phyloP scores from a whole-genome alignment of 1,140 invertebrate species.

The Drosophila azteca region DNA sequence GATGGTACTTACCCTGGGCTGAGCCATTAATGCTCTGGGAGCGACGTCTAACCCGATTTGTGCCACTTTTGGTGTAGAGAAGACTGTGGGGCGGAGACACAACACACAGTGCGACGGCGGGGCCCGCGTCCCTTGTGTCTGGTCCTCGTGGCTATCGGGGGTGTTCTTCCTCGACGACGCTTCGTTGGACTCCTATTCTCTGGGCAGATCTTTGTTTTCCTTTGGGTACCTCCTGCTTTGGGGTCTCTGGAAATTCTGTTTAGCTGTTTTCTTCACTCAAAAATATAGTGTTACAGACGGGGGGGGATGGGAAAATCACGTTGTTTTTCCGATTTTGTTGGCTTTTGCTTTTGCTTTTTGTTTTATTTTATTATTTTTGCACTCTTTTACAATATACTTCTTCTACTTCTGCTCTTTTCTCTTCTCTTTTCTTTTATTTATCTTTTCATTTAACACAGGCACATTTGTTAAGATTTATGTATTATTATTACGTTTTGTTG shows the following conservation, averaged over 20 bases:
- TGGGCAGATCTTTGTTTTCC: conserved; percentile 21
- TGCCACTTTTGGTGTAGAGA: conserved; percentile 83
- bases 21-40: conserved; percentile 84
- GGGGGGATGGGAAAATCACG: not conserved
- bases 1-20: conserved; percentile 82
- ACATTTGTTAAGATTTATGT: conserved; percentile 79
- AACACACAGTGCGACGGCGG: conserved; percentile 62
- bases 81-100: conserved; percentile 65
- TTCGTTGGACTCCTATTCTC: conserved; percentile 12
- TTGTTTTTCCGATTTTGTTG: conserved; percentile 12
- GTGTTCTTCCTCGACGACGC: conserved; percentile 16
- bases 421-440: conserved; percentile 27
- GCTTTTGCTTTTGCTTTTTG: conserved; percentile 47
- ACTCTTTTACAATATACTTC: conserved; percentile 21
- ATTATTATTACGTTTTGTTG: conserved; percentile 58
- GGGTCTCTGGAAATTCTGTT: conserved; percentile 26
- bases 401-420: conserved; percentile 23
- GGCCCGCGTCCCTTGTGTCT: conserved; percentile 48
- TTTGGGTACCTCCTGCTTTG: conserved; percentile 41
- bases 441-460: conserved; percentile 76
- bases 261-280: conserved; percentile 6
- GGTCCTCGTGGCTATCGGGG: conserved; percentile 8
- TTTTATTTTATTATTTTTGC: conserved; percentile 55
- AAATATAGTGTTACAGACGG: conserved; percentile 2
- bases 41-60: conserved; percentile 84